Base-by-base conservation (phyloP, 1,140 invertebrate genomes). In the Trichonephila clavipes region DNA sequence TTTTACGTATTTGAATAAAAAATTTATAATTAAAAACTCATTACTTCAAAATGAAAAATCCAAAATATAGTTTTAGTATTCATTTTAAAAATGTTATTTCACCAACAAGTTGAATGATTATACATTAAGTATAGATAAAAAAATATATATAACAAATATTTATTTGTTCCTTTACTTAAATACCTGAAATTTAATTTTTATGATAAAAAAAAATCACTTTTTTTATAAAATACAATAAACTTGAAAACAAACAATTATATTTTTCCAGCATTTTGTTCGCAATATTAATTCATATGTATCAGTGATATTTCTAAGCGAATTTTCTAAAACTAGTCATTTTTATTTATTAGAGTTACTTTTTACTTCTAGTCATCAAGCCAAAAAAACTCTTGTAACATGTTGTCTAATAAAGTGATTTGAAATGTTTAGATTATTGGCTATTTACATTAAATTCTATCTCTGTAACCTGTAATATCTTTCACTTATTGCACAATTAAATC, bases 311-410 rank as follows among this genome's bases (percentile, higher is more conserved):
- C 72, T 77, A 40, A 16, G 18, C 28, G 28, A 77, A 77, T 77
- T 77, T 77, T 77, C 72, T 14, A 28, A 14, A 34, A 24, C 69
- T 90, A 90, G 88, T 90, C 88, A 81, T 18, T 72, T 28, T 88
- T 69, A 69, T 40, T 72, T 69, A 18, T 51, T 88, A 88, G 87
- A 69, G n/a, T 72, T 21, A 8, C 28, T 10, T 61, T 90, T 90
- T 90, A 59, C n/a, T 51, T 90, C 66, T 90, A 81, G 88, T 90
- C 88, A 90, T n/a, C n/a, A 77, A 21, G 58, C 34, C 34, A 90
- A 66, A 77, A 51, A 51, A 51, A 28, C 16, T 21, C 40, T 44
- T 90, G 88, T 90, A 81, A 90, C 16, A 90, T 90, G 69, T 90
- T 61, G 88, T 90, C 24, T 77, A 90, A 77, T 77, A 90, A 89